phyloP scores from a whole-genome alignment of 2,113 vertebrate genomes.

The Sclerurus mexicanus region DNA sequence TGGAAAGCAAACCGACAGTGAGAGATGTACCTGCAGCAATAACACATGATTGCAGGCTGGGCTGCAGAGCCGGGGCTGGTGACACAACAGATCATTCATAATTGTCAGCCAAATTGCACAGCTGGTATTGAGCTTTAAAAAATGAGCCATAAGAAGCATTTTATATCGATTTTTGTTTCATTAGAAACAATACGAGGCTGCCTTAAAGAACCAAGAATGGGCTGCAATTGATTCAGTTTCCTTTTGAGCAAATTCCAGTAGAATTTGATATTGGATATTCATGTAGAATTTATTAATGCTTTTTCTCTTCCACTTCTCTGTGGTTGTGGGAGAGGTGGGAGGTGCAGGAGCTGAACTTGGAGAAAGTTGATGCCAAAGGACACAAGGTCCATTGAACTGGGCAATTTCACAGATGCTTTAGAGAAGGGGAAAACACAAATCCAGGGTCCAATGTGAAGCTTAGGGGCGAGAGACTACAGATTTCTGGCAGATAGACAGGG shows the following conservation, averaged over 20 bases:
- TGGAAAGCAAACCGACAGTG: slow-evolving; percentile 73
- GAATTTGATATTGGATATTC: slow-evolving; percentile 58
- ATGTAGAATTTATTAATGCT: slow-evolving; percentile 53
- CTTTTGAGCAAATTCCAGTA: slow-evolving; percentile 70
- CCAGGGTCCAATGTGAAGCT: not conserved
- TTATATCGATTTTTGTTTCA: slow-evolving; percentile 84
- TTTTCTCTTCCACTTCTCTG: not conserved
- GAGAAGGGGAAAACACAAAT: not conserved
- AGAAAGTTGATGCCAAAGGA: not conserved
- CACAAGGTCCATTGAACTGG: not conserved
- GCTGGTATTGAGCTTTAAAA: slow-evolving; percentile 80
- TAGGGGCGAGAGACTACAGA: not conserved
- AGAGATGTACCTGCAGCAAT: slow-evolving; percentile 66
- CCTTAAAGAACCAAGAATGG: slow-evolving; percentile 76
- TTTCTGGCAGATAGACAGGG: not conserved
- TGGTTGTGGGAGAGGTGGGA: not conserved
- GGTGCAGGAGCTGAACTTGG: not conserved
- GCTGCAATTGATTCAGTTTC: slow-evolving; percentile 78
- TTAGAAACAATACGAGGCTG: slow-evolving; percentile 79
- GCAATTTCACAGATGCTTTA: not conserved
- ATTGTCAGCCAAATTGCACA: slow-evolving; percentile 88
- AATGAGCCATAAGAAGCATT: slow-evolving; percentile 82
- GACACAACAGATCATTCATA: slow-evolving; percentile 83
- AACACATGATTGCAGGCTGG: slow-evolving; percentile 69
- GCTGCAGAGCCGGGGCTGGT: slow-evolving; percentile 46